Evolutionary conservation across 2,113 vertebrate species (phyloP).

Genomic region (Clarias batrachus): DNA sequence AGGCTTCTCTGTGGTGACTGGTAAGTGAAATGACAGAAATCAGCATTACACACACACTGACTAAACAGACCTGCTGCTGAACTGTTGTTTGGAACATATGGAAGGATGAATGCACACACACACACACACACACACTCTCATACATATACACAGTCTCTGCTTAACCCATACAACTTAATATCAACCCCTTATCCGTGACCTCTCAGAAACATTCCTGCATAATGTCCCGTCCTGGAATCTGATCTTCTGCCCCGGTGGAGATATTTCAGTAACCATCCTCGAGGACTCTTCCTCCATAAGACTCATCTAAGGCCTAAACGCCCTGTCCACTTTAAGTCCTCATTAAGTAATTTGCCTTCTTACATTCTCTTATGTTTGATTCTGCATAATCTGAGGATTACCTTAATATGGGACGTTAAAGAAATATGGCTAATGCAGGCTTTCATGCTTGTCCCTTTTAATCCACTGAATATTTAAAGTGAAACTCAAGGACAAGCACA

Average conservation of each 20-base stretch:
- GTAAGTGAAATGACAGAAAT: slow-evolving; percentile 65
- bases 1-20: slow-evolving; percentile 49
- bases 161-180: not conserved
- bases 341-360: slow-evolving; percentile 59
- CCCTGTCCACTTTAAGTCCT: slow-evolving; percentile 39
- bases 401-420: slow-evolving; percentile 57
- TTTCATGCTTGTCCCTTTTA: slow-evolving; percentile 58
- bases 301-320: slow-evolving; percentile 50
- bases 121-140: slow-evolving; percentile 8
- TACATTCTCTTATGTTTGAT: slow-evolving; percentile 59
- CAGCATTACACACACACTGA: slow-evolving; percentile 26
- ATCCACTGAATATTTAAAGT: slow-evolving; percentile 60
- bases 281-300: slow-evolving; percentile 42
- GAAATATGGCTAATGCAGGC: slow-evolving; percentile 58
- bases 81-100: not conserved
- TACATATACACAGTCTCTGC: not conserved
- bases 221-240: not conserved
- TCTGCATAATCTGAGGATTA: slow-evolving; percentile 61
- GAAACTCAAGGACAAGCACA: slow-evolving; percentile 58
- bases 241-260: slow-evolving; percentile 16
- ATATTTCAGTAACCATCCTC: slow-evolving; percentile 49
- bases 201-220: slow-evolving; percentile 15
- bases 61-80: not conserved
- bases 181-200: not conserved
- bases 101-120: slow-evolving; percentile 5